Percentiles rank a stretch among this genome's conserved stretches.
These are phyloP conservation scores for Drosophila affinis DNA, from an alignment of 2,888 invertebrate genomes.

Conservation along the genomic window DNA sequence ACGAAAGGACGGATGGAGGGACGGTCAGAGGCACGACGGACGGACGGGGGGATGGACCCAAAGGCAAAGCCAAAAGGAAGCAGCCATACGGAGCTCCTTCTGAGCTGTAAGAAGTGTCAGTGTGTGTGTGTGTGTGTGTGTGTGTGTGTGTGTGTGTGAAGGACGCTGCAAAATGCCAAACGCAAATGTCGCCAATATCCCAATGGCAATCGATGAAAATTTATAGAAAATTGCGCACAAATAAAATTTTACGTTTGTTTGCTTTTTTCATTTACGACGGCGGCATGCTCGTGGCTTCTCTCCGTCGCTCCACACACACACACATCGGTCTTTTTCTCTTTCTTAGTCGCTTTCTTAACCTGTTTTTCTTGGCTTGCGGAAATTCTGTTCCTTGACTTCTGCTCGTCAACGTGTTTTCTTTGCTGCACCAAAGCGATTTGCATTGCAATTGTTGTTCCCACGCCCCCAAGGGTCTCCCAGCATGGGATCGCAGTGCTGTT, in stretches of 20 bases:
- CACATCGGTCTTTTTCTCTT: background rate
- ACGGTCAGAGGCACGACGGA: too few relatives aligned
- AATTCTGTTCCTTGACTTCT: conserved; percentile 66
- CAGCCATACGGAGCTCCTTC: conserved; percentile 37
- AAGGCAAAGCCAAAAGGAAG: conserved; percentile 18
- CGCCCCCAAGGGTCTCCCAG: conserved; percentile 6
- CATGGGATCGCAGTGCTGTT: conserved; percentile 53
- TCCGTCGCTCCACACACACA: too few relatives aligned
- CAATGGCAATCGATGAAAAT: conserved; percentile 79
- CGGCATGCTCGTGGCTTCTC: background rate
- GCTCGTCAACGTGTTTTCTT: conserved; percentile 54
- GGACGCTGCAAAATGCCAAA: conserved; percentile 77
- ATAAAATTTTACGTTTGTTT: conserved; percentile 79
- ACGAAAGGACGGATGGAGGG: too few relatives aligned
- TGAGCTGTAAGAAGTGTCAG: background rate
- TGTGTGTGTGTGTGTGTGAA: conserved; percentile 44
- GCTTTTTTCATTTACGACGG: conserved; percentile 75
- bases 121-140: conserved; percentile 8
- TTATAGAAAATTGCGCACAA: conserved; percentile 80
- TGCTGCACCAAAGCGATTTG: conserved; percentile 65
- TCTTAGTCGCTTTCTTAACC: conserved; percentile 31
- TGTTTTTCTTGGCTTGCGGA: conserved; percentile 54
- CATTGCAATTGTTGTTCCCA: conserved; percentile 55
- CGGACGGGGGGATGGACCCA: too few relatives aligned
- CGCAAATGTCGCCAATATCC: conserved; percentile 80